These are phyloP conservation scores for Urosaurus nigricauda DNA, from an alignment of 2,797 vertebrate genomes.

Conservation along the genomic window DNA sequence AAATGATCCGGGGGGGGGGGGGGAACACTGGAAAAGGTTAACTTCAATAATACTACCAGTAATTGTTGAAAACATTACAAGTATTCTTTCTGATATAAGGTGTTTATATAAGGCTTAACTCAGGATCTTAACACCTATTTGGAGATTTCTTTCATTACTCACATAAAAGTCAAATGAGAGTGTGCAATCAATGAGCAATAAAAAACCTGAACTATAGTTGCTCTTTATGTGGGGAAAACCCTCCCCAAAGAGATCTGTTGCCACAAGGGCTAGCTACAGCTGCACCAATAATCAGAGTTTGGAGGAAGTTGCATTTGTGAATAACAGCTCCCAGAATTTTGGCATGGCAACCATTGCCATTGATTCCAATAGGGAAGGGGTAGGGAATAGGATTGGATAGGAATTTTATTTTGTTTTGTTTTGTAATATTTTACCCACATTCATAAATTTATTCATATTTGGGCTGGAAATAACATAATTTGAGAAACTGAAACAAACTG, in stretches of 20 bases:
- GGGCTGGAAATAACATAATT: too few relatives aligned
- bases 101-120: constrained; percentile 16
- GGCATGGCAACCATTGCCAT: not conserved
- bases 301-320: too few relatives aligned
- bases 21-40: not conserved
- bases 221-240: not conserved
- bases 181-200: constrained; percentile 32
- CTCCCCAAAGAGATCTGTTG: not conserved
- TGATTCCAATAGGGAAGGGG: not conserved
- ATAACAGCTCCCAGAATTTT: too few relatives aligned
- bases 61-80: constrained; percentile 6
- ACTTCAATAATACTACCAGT: not conserved
- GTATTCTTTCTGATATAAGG: too few relatives aligned
- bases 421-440: too few relatives aligned
- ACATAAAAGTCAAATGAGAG: not conserved
- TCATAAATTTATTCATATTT: too few relatives aligned
- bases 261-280: not conserved
- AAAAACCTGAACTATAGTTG: not conserved
- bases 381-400: too few relatives aligned
- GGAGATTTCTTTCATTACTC: constrained; percentile 13
- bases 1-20: not conserved
- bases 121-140: constrained; percentile 16
- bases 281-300: not conserved
- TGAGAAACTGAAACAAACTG: too few relatives aligned
- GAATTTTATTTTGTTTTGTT: too few relatives aligned